A percentile compares a stretch with the other conserved stretches of the same genome.
Conservation (phyloP, 2,797 vertebrate genomes). For the Ptychadena robeensis region DNA sequence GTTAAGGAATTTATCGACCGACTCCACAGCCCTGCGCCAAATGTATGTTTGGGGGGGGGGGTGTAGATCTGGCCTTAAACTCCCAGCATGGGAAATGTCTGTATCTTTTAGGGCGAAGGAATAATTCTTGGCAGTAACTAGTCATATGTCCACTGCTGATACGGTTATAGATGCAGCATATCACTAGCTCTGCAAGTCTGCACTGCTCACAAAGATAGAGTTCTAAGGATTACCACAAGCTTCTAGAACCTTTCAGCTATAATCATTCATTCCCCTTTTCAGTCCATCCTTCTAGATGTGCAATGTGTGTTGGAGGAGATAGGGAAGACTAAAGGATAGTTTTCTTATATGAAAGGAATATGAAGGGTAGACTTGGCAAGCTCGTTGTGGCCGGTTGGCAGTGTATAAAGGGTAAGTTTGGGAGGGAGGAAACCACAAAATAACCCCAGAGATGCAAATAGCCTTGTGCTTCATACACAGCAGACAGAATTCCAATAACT, state of each 20-base stretch:
- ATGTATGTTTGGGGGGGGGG: no score
- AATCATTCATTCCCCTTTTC: neutral
- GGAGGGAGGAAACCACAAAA: conserved; percentile 31
- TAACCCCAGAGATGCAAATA: conserved; percentile 37
- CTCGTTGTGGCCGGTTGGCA: conserved; percentile 3
- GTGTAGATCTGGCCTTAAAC: no score
- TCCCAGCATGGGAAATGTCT: conserved; percentile 5
- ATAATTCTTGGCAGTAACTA: conserved; percentile 1
- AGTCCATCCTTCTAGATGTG: neutral
- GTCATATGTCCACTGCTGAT: neutral
- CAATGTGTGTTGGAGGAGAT: conserved; percentile 10
- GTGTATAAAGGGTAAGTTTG: neutral
- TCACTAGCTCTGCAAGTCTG: conserved; percentile 1
- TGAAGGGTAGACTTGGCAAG: conserved; percentile 10
- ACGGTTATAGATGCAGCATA: conserved; percentile 10
- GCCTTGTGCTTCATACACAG: conserved; percentile 6
- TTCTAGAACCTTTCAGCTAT: conserved; percentile 17
- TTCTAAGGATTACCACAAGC: conserved; percentile 24
- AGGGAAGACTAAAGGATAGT: neutral
- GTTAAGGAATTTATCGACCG: no score
- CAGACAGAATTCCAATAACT: neutral
- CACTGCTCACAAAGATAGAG: conserved; percentile 16
- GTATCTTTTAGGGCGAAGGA: neutral
- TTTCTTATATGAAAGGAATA: conserved; percentile 31
- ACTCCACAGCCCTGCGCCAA: no score